phyloP scores from a whole-genome alignment of 1,140 invertebrate species.

The Proales similis region DNA sequence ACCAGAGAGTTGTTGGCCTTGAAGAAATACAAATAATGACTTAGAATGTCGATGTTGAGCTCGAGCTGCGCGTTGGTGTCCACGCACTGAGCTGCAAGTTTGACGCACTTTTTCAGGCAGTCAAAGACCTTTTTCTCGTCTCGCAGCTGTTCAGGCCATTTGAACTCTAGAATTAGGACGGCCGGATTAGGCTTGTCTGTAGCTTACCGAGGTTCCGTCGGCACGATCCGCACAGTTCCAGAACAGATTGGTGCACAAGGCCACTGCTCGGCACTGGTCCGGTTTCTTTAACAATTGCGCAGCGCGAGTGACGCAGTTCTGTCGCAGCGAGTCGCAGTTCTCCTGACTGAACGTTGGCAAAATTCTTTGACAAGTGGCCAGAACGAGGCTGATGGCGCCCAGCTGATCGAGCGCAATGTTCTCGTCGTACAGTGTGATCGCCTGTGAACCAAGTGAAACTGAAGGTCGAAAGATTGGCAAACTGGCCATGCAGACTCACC shows the following conservation, averaged over 20 bases:
- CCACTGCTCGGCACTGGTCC: slow-evolving; percentile 86
- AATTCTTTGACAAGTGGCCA: slow-evolving; percentile 74
- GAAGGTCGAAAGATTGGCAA: not conserved
- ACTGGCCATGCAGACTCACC: slow-evolving; percentile 51
- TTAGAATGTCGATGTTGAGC: slow-evolving; percentile 84
- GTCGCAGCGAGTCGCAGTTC: slow-evolving; percentile 89
- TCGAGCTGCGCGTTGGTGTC: slow-evolving; percentile 92
- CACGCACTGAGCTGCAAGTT: slow-evolving; percentile 93
- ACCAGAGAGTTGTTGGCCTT: slow-evolving; percentile 78
- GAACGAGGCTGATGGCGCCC: slow-evolving; percentile 86
- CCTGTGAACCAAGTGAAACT: slow-evolving; percentile 57
- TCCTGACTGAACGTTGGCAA: slow-evolving; percentile 78
- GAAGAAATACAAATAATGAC: slow-evolving; percentile 86
- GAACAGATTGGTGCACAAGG: slow-evolving; percentile 84
- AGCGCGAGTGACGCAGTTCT: slow-evolving; percentile 83
- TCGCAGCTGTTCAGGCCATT: not conserved
- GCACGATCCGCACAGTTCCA: slow-evolving; percentile 58
- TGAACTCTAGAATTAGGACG: not conserved
- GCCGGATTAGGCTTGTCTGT: not conserved
- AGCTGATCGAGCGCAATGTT: slow-evolving; percentile 95
- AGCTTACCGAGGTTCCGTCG: not conserved
- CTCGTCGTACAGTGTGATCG: slow-evolving; percentile 94
- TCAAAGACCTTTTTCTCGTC: slow-evolving; percentile 67
- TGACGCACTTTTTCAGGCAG: slow-evolving; percentile 86
- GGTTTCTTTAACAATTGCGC: slow-evolving; percentile 93